Percentiles rank a stretch among this genome's conserved stretches.
Evolutionary conservation across 2,888 invertebrate genomes (phyloP).

Genomic region (Mythimna lalbum): DNA sequence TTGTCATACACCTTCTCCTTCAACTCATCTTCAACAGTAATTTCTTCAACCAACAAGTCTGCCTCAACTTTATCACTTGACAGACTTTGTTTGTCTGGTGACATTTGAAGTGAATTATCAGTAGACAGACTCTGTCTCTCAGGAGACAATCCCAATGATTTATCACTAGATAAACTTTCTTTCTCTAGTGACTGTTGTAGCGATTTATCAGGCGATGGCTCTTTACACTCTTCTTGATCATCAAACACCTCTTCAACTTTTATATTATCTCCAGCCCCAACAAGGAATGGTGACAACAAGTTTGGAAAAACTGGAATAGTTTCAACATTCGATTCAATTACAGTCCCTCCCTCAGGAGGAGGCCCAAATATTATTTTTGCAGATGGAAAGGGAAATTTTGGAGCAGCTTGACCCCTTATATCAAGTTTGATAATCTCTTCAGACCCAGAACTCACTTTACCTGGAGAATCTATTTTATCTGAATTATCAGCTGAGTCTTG

Average conservation of each 20-base stretch:
- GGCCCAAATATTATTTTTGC: slow-evolving; percentile 87
- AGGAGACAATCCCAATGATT: slow-evolving; percentile 54
- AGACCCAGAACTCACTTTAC: slow-evolving; percentile 79
- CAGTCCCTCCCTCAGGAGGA: slow-evolving; percentile 81
- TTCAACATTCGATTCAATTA: slow-evolving; percentile 76
- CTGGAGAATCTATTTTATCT: slow-evolving; percentile 69
- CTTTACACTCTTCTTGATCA: slow-evolving; percentile 63
- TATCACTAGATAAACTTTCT: slow-evolving; percentile 68
- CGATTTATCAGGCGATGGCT: slow-evolving; percentile 61
- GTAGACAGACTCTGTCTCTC: slow-evolving; percentile 65
- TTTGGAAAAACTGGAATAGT: slow-evolving; percentile 81
- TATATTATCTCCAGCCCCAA: slow-evolving; percentile 76
- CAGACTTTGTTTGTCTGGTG: slow-evolving; percentile 71
- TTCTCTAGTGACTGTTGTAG: slow-evolving; percentile 57
- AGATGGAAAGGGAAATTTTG: slow-evolving; percentile 79
- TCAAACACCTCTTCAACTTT: slow-evolving; percentile 79
- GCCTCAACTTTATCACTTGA: slow-evolving; percentile 80
- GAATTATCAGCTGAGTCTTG: slow-evolving; percentile 66
- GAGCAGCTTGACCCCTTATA: slow-evolving; percentile 84
- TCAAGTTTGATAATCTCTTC: slow-evolving; percentile 89
- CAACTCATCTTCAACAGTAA: slow-evolving; percentile 78
- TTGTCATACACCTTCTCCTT: slow-evolving; percentile 72
- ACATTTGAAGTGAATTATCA: slow-evolving; percentile 69
- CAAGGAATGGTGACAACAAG: slow-evolving; percentile 83
- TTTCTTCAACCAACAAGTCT: slow-evolving; percentile 84